Evolutionary conservation across 2,113 vertebrate species (phyloP).

Genomic region (Lanius collurio): DNA sequence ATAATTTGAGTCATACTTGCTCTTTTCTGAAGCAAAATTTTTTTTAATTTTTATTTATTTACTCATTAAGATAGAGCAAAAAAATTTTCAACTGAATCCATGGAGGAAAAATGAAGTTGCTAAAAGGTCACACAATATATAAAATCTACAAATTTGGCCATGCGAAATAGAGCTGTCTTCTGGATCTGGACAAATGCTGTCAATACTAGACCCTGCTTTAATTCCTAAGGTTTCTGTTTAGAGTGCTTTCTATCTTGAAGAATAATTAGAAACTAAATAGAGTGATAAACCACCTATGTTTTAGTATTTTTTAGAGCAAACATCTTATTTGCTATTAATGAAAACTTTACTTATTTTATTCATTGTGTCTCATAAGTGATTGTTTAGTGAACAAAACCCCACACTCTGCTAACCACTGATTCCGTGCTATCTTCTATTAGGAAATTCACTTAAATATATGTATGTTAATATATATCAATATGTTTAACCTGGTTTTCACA

Average conservation of each 20-base stretch:
- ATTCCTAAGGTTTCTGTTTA: neutral
- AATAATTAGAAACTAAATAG: neutral
- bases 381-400: neutral
- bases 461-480: neutral
- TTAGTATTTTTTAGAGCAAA: neutral
- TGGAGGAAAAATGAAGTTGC: neutral
- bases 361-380: neutral
- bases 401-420: neutral
- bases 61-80: neutral
- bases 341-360: neutral
- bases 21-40: neutral
- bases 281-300: neutral
- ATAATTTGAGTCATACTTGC: neutral
- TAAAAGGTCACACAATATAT: neutral
- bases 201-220: neutral
- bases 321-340: neutral
- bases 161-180: neutral
- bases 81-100: neutral
- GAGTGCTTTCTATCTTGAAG: neutral
- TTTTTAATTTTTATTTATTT: neutral
- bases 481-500: neutral
- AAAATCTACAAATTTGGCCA: neutral
- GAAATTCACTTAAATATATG: neutral
- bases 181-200: neutral
- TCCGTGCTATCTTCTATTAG: neutral